Base-by-base conservation (phyloP, 2,113 vertebrate genomes). In the Elaphurus davidianus region DNA sequence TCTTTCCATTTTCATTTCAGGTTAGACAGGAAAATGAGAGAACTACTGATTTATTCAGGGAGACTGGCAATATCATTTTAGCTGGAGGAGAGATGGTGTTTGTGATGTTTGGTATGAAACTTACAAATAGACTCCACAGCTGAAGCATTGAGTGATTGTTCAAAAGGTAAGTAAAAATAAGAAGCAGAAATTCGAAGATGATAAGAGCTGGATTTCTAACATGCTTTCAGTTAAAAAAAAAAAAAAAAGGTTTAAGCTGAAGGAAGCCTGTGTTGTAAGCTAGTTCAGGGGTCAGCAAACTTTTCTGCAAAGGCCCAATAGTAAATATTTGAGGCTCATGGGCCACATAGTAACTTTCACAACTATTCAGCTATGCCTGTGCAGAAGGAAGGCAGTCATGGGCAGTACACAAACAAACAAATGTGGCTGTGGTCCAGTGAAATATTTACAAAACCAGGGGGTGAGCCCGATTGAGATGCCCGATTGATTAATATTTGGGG, bases 141-240 rank as follows among this genome's bases (percentile, higher is more conserved):
- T 59, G 84, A 95, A 95, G 82, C 78, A 54, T 2, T 62, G 57
- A 45, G 10, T 81, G 28, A 74, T 50, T 57, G 13, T n/a, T 90
- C 30, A 88, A 97, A 96, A 57, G 7, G 6, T 85, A 90, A 88
- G 55, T 62, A 76, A 96, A 83, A 90, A 47, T n/a, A 93, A 25
- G 27, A 36, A 78, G 60, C 2, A 83, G 50, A 36, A 87, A 52
- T n/a, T 82, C 36, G 2, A 88, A 59, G 21, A 85, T 45, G 28
- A 11, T 30, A 47, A 82, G 30, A 95, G 28, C 10, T 54, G 5
- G 4, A 47, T 11, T 93, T 90, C 71, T 67, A 50, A 84, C 64
- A 59, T 71, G 62, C 93, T 67, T 86, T 71, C 87, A 82, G 52
- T 40, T 2, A 59, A 52, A 91, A n/a, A 50, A 11, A 60, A n/a